Percentiles rank a stretch among this genome's conserved stretches.
These are phyloP conservation scores for Celastrina argiolus DNA, from an alignment of 2,888 invertebrate genomes.

Conservation along the genomic window DNA sequence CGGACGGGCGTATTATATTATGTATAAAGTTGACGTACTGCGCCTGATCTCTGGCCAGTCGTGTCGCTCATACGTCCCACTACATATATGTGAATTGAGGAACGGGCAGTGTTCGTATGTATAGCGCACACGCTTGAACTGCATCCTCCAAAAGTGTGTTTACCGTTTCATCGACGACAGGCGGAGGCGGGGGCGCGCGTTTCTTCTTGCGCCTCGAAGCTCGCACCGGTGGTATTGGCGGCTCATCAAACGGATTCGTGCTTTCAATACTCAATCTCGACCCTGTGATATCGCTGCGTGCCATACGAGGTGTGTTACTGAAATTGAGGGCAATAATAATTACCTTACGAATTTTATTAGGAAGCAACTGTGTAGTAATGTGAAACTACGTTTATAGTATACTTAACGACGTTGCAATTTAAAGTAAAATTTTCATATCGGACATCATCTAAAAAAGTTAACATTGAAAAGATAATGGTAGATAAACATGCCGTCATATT, in stretches of 20 bases:
- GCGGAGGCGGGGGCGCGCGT: slow-evolving; percentile 79
- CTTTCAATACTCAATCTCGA: slow-evolving; percentile 78
- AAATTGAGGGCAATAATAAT: slow-evolving; percentile 24
- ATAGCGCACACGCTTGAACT: too few species aligned
- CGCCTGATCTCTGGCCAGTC: too few species aligned
- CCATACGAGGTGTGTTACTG: slow-evolving; percentile 64
- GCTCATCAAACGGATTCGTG: slow-evolving; percentile 78
- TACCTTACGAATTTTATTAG: too few species aligned
- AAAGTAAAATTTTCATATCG: neutral
- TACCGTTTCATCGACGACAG: slow-evolving; percentile 51
- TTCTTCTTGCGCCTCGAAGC: slow-evolving; percentile 80
- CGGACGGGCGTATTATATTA: too few species aligned
- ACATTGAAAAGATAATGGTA: slow-evolving; percentile 3
- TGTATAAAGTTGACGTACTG: too few species aligned
- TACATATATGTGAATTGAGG: too few species aligned
- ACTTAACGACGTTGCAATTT: too few species aligned
- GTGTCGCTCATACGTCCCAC: too few species aligned
- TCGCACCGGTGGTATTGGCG: slow-evolving; percentile 69
- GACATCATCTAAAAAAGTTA: neutral
- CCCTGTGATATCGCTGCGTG: slow-evolving; percentile 70
- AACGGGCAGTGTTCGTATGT: too few species aligned
- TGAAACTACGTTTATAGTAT: too few species aligned
- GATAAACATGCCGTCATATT: neutral
- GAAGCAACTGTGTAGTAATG: too few species aligned
- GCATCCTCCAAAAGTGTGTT: too few species aligned